Percentiles rank a stretch among this genome's conserved stretches.
phyloP scores from a whole-genome alignment of 1,140 invertebrate genomes.

The Meloidogyne floridensis region DNA sequence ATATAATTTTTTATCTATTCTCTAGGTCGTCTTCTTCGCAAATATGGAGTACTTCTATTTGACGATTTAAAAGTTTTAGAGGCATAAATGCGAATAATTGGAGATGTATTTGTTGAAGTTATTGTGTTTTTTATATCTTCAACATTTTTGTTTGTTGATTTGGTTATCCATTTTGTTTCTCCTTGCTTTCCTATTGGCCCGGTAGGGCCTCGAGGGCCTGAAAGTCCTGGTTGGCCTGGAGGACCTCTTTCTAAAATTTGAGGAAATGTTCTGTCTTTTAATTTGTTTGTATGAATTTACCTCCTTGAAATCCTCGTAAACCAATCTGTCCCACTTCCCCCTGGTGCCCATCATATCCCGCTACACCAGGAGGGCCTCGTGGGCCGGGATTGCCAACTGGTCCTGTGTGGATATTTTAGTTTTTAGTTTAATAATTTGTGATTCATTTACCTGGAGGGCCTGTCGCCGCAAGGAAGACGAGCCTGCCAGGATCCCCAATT shows the following conservation, averaged over 20 bases:
- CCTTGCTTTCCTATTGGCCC: neutral
- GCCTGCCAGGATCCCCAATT: constrained; percentile 17
- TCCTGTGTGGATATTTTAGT: neutral
- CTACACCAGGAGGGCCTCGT: constrained; percentile 8
- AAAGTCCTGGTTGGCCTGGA: constrained; percentile 22
- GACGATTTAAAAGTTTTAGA: constrained; percentile 32
- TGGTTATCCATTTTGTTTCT: constrained; percentile 10
- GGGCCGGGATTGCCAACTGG: constrained; percentile 13
- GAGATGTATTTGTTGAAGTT: neutral
- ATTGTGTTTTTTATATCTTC: neutral
- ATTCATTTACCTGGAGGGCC: neutral
- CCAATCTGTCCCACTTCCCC: constrained; percentile 24
- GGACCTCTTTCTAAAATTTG: constrained; percentile 7
- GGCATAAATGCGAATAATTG: constrained; percentile 20
- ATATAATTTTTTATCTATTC: too few relatives aligned
- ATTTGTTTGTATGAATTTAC: neutral
- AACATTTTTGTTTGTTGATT: neutral
- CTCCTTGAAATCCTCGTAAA: constrained; percentile 24
- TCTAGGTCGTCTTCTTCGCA: constrained; percentile 16
- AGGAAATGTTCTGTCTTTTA: neutral
- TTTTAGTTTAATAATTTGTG: too few relatives aligned
- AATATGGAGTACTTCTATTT: constrained; percentile 27
- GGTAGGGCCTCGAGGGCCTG: constrained; percentile 18
- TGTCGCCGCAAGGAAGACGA: neutral
- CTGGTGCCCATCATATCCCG: constrained; percentile 30